phyloP scores from a whole-genome alignment of 1,140 invertebrate species.

The Drosophila saltans region DNA sequence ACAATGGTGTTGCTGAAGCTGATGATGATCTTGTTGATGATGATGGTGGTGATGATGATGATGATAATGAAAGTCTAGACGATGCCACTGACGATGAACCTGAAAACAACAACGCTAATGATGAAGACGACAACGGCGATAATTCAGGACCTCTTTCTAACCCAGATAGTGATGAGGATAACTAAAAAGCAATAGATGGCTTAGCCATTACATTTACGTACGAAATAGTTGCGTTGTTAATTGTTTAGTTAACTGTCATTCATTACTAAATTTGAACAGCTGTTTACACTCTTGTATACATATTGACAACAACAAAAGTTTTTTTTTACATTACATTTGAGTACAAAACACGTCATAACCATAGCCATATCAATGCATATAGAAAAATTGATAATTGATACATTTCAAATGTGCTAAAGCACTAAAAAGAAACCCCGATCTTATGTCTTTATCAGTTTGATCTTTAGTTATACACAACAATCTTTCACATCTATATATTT shows the following conservation, averaged over 20 bases:
- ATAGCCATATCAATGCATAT: background rate
- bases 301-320: background rate
- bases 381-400: no score
- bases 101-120: background rate
- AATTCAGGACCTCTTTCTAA: no score
- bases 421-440: background rate
- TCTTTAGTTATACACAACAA: background rate
- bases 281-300: background rate
- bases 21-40: background rate
- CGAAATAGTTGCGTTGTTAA: background rate
- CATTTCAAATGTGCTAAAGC: background rate
- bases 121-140: background rate
- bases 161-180: background rate
- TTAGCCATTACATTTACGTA: background rate
- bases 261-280: background rate
- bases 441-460: background rate
- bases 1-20: conserved; percentile 6
- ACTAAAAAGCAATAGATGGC: background rate
- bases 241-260: conserved; percentile 1
- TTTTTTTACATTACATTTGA: background rate
- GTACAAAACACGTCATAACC: background rate
- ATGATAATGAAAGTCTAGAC: background rate
- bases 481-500: no score
- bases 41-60: background rate
- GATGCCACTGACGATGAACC: background rate